These are phyloP conservation scores for Hippocampus barbouri DNA, from an alignment of 2,113 vertebrate genomes.

Conservation along the genomic window DNA sequence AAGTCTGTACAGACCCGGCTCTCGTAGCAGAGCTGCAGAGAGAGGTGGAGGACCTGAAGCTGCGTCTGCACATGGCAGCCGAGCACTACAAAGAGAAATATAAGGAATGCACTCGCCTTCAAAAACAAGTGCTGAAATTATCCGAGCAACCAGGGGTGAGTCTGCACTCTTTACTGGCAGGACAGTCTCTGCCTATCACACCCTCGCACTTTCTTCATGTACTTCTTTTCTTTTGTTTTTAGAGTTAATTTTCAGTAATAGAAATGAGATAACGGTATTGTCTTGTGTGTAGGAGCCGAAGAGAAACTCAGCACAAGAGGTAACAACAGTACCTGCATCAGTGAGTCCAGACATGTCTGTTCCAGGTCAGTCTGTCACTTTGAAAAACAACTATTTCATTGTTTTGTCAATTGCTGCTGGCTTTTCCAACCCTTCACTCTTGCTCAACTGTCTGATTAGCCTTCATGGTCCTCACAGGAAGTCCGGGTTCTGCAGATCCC, in stretches of 20 bases:
- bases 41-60: slow-evolving; percentile 95
- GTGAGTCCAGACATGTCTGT: slow-evolving; percentile 71
- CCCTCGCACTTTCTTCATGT: neutral
- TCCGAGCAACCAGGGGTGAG: slow-evolving; percentile 87
- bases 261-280: neutral
- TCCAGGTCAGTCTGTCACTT: slow-evolving; percentile 55
- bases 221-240: neutral
- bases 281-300: slow-evolving; percentile 55
- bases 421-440: neutral
- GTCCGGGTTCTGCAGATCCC: slow-evolving; percentile 74
- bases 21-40: slow-evolving; percentile 86
- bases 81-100: slow-evolving; percentile 99
- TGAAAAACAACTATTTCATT: neutral
- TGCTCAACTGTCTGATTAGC: neutral
- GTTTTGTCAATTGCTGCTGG: neutral
- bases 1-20: slow-evolving; percentile 62
- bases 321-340: slow-evolving; percentile 53
- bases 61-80: slow-evolving; percentile 96
- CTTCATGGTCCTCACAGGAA: slow-evolving; percentile 66
- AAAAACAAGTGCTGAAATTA: slow-evolving; percentile 89
- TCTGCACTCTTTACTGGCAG: slow-evolving; percentile 17
- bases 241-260: neutral
- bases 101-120: slow-evolving; percentile 94
- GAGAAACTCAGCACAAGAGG: slow-evolving; percentile 62
- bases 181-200: neutral